Conservation (phyloP, 2,797 vertebrate genomes). For the Odontamblyopus lacepedii region DNA sequence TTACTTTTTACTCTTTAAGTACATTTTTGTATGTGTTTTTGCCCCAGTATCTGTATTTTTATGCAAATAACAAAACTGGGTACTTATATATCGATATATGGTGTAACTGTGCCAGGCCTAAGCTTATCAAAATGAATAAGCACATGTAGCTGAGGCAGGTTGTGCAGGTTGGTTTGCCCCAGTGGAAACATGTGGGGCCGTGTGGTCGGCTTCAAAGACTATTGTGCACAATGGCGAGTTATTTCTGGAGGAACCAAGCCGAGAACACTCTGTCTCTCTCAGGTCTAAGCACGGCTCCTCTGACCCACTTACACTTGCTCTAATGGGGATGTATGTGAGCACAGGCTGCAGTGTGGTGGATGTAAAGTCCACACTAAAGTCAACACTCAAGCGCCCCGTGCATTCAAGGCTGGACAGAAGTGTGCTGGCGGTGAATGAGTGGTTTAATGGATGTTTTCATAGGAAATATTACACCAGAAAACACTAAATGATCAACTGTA, state of each 20-base stretch:
- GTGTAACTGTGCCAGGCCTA: too few relatives aligned
- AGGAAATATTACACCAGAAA: too few relatives aligned
- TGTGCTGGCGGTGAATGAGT: neutral
- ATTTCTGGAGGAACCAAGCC: constrained; percentile 66
- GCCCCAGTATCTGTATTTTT: too few relatives aligned
- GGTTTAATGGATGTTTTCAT: neutral
- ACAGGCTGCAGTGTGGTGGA: neutral
- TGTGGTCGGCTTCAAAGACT: constrained; percentile 57
- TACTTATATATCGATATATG: too few relatives aligned
- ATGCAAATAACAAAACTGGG: too few relatives aligned
- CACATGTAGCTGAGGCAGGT: neutral
- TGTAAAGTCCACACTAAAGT: neutral
- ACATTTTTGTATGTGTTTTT: too few relatives aligned
- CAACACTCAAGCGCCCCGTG: neutral
- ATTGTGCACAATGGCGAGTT: constrained; percentile 62
- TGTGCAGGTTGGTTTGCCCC: neutral
- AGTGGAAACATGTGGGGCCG: constrained; percentile 22
- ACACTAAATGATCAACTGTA: too few relatives aligned
- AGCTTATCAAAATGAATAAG: neutral
- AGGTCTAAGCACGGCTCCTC: constrained; percentile 16
- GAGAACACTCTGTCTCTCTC: constrained; percentile 40
- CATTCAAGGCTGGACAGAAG: neutral
- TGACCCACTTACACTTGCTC: constrained; percentile 16
- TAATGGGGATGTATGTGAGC: neutral
- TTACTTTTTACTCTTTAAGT: too few relatives aligned